Base-by-base conservation (phyloP, 2,888 invertebrate species). In the Eupithecia centaureata region DNA sequence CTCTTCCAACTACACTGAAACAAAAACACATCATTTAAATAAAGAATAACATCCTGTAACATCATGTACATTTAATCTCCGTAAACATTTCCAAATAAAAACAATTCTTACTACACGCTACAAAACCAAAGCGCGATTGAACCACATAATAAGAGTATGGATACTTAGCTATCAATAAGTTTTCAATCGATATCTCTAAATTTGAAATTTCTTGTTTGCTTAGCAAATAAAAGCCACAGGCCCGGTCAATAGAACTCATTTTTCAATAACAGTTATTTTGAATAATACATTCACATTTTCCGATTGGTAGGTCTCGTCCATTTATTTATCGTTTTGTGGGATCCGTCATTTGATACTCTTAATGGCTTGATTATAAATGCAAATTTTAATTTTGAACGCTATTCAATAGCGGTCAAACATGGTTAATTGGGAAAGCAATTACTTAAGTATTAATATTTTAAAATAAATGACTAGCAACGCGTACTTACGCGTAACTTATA, bases 301-400 rank as follows among this genome's bases (percentile, higher is more conserved):
- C 42, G 22, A 72, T 68, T 70, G 54, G 47, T 63, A 72, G 70
- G 72, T 73, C 65, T 61, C 63, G 67, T 66, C 42, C 52, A 56
- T 67, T 73, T 72, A 71, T 70, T 70, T 67, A 67, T 67, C 61
- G 56, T 42, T 67, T 58, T 63, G 62, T 62, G 67, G 58, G 32
- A 67, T 62, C 59, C 67, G 59, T 67, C 67, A 56, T 60, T 58
- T 52, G 51, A 63, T 63, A 54, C 30, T 42, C 60, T 67, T 28
- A 65, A 61, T 64, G 27, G 47, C 58, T 51, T 58, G 58, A 64
- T 58, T 58, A 57, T 27, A 63, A 38, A 57, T 57, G 47, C 51
- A 58, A 61, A 38, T 22, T 66, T 61, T 47, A 13, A 51, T 28
- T 56, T 61, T 61, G 13, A 59, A 64, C 52, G 32, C 56, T 18